Evolutionary conservation across 2,888 invertebrate genomes (phyloP), one percentile per base, ranked within the genome.

Genomic region (Amphipyra tragopoginis): DNA sequence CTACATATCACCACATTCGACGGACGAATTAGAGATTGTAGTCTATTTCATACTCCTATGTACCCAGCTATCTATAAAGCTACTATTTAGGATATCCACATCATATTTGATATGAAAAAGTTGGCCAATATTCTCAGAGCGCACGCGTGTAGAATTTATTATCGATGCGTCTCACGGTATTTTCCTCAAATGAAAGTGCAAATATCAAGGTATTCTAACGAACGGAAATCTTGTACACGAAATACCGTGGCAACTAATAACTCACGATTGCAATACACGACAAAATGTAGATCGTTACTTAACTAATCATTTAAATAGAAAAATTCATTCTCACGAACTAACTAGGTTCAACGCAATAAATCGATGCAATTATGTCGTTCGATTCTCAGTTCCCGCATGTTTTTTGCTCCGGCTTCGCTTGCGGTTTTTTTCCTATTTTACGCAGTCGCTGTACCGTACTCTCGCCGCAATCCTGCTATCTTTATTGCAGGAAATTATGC

Each of bases 241-340:
- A 60, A 60, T 56, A 66, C 29, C 13, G 38, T 52, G 26, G 44
- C 42, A 58, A 50, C 33, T 49, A 34, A 53, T 48, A 56, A 52
- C 47, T 62, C 56, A 68, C 71, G 65, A 77, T 62, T 60, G 71
- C 73, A 70, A 74, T 60, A 58, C 66, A 61, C 58, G 59, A 58
- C 60, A 59, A 65, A 66, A 80, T 77, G 69, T 79, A 72, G 80
- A 72, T 75, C 75, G 58, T 65, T 67, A 67, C 67, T 79, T 82
- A 80, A 69, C 75, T 79, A 85, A 81, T 75, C 51, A 71, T 79
- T 77, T 76, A 73, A 77, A 76, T 75, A 75, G 72, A 77, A 74
- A 78, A 75, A 67, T 74, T 61, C 54, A 77, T 83, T 86, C 85
- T 77, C 86, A 86, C 85, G 79, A 73, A 52, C 42, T 47, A 72